Base-by-base conservation (phyloP, 2,113 vertebrate genomes). In the Chauna torquata region DNA sequence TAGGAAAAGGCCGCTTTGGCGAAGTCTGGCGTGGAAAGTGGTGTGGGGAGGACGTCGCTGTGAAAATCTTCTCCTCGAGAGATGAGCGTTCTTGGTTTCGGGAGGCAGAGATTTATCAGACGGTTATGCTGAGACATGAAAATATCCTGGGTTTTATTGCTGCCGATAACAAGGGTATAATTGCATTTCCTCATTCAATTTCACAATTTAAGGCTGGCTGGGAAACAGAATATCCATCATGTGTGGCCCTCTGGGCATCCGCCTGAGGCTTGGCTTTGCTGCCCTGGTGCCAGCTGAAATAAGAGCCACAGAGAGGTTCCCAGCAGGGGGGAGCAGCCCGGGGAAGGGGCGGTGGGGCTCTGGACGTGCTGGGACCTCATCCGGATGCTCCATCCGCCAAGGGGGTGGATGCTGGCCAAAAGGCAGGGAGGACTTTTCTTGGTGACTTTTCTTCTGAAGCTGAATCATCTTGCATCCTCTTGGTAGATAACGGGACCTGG, bases 91-190 rank as follows among this genome's bases (percentile, higher is more conserved):
- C 99, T 24, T 99, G 99, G 99, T 99, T 99, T 93, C 98, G 99
- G 0, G 99, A 99, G 97, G 99, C 99, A 22, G 99, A 99, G 96
- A 99, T 99, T 84, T 99, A 99, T 85, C 99, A 99, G 98, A 99
- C 99, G 0, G 98, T 99, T 34, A 99, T 99, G 99, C 98, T 99
- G 86, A 98, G 99, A 42, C 99, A 99, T 3, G 99, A 99, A 44
- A 99, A 99, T 96, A 99, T 99, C 96, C 98, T 99, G 95, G 99
- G 99, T 69, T 99, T 99, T 92, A 99, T 99, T 18, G 99, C 99
- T 61, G 99, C 99, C 3, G 99, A 99, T 94, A 99, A 99, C 97
- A 99, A 99, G 99, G 99, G 99, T 99, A 97, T 79, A 8, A n/a
- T 58, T 52, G 40, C 47, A 24, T 47, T 94, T 91, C 79, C 52